Percentiles rank a stretch among this genome's conserved stretches.
Evolutionary conservation across 2,797 vertebrate genomes (phyloP).

Genomic region (Allobates femoralis): DNA sequence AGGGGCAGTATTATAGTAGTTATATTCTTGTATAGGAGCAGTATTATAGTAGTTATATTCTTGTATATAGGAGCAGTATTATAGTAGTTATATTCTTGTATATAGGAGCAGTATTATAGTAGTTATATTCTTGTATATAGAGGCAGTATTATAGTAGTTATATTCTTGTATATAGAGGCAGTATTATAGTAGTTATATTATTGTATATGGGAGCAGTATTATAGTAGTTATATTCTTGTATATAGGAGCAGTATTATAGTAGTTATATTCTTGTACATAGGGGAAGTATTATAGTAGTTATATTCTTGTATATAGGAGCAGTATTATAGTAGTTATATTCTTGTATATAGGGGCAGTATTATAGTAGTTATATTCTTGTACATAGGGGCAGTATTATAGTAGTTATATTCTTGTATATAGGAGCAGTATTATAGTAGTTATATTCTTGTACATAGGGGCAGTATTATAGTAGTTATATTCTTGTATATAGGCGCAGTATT

Average conservation of each 20-base stretch:
- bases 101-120: background rate
- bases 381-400: background rate
- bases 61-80: background rate
- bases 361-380: background rate
- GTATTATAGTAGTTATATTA: no score
- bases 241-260: background rate
- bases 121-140: no score
- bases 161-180: no score
- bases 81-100: background rate
- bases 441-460: no score
- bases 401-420: background rate
- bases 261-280: background rate
- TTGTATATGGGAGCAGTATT: no score
- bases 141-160: no score
- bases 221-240: background rate
- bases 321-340: background rate
- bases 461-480: no score
- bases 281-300: no score
- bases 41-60: no score
- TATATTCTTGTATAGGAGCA: background rate
- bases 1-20: background rate
- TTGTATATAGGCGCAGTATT: no score
- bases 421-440: slow-evolving; percentile 4
- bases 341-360: background rate
- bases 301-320: background rate